Conservation (phyloP, 2,888 invertebrate genomes). For the Microplitis manilae region DNA sequence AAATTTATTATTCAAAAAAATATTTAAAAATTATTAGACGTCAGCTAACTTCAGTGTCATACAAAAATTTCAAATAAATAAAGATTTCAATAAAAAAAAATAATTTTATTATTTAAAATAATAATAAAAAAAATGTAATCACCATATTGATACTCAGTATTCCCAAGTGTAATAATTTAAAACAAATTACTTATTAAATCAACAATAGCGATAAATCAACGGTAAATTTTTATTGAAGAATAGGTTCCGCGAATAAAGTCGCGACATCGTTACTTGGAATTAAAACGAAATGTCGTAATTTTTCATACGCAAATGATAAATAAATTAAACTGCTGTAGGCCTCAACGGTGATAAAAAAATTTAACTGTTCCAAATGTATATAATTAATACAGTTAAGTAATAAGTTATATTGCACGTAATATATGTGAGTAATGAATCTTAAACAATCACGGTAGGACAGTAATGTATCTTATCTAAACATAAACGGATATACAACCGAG, state of each 20-base stretch:
- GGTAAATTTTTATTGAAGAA: neutral
- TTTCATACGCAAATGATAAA: neutral
- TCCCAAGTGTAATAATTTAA: neutral
- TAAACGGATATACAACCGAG: neutral
- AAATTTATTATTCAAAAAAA: no score
- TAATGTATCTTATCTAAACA: constrained; percentile 15
- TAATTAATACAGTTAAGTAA: neutral
- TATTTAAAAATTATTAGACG: no score
- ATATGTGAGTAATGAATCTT: constrained; percentile 2
- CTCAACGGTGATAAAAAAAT: neutral
- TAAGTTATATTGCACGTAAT: neutral
- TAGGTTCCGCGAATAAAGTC: neutral
- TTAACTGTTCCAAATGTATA: neutral
- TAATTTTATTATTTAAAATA: neutral
- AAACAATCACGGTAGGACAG: neutral
- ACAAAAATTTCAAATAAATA: no score
- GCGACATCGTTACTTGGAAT: neutral
- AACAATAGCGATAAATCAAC: neutral
- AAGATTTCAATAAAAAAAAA: neutral
- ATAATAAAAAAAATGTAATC: neutral
- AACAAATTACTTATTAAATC: neutral
- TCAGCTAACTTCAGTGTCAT: no score
- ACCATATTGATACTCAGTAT: neutral
- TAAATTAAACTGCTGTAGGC: neutral
- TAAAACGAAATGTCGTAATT: neutral